Conservation (phyloP, 2,113 vertebrate genomes). For the Indicator maculatus region DNA sequence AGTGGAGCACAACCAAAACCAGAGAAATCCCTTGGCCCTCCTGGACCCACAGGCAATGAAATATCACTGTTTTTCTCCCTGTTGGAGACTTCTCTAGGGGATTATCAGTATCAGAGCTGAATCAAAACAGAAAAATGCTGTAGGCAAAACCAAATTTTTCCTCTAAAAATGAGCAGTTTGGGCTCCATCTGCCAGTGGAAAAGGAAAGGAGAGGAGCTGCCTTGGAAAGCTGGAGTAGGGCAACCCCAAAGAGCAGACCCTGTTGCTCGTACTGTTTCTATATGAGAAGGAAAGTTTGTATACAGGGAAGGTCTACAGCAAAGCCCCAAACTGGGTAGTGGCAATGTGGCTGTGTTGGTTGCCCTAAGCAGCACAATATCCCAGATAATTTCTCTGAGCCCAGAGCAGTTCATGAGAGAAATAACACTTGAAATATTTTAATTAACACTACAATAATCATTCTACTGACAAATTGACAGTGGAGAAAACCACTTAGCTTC, state of each 20-base stretch:
- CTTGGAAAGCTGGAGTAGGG: neutral
- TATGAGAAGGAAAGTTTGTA: neutral
- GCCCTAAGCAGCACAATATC: neutral
- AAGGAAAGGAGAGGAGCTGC: neutral
- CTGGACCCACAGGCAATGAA: rapidly evolving
- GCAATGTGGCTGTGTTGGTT: neutral
- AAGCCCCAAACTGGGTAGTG: neutral
- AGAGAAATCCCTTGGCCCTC: neutral
- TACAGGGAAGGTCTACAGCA: neutral
- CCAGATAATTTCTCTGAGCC: neutral
- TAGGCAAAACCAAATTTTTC: neutral
- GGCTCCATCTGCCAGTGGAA: neutral
- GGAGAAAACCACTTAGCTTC: neutral
- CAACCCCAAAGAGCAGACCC: neutral
- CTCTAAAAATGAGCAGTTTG: neutral
- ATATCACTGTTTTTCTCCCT: neutral
- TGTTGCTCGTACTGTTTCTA: neutral
- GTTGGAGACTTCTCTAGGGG: neutral
- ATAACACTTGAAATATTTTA: neutral
- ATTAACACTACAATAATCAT: neutral
- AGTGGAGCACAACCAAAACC: neutral
- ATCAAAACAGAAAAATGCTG: neutral
- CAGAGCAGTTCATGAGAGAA: neutral
- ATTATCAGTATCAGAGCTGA: neutral
- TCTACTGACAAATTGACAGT: neutral